phyloP scores from a whole-genome alignment of 2,797 vertebrate genomes.

The Bufotes viridis region DNA sequence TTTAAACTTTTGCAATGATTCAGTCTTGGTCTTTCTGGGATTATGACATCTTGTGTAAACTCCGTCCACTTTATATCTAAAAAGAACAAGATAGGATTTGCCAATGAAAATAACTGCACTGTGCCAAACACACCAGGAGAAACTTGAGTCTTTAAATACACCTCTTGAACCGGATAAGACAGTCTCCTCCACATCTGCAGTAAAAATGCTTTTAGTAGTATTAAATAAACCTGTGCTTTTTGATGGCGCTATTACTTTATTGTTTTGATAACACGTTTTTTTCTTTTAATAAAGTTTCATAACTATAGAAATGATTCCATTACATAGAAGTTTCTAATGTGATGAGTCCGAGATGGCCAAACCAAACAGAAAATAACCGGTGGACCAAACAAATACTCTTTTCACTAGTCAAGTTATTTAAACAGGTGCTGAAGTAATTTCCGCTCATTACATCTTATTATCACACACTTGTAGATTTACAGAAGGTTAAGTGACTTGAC shows the following conservation, averaged over 20 bases:
- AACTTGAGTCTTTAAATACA: slow-evolving; percentile 57
- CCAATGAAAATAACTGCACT: slow-evolving; percentile 54
- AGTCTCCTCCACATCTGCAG: slow-evolving; percentile 46
- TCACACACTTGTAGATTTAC: slow-evolving; percentile 32
- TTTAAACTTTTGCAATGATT: slow-evolving; percentile 74
- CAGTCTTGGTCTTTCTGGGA: slow-evolving; percentile 72
- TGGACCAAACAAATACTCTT: slow-evolving; percentile 31
- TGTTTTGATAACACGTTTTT: slow-evolving; percentile 40
- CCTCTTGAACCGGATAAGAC: slow-evolving; percentile 56
- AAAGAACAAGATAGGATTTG: slow-evolving; percentile 63
- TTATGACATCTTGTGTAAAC: slow-evolving; percentile 76
- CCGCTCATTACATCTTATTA: slow-evolving; percentile 36
- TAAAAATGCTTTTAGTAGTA: slow-evolving; percentile 52
- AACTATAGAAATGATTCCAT: slow-evolving; percentile 34
- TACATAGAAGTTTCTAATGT: slow-evolving; percentile 1
- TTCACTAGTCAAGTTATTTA: slow-evolving; percentile 41
- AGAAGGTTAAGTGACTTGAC: background rate
- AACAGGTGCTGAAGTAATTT: slow-evolving; percentile 52
- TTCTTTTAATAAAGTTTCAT: slow-evolving; percentile 43
- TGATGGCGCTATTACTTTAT: slow-evolving; percentile 47
- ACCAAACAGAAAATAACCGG: slow-evolving; percentile 39
- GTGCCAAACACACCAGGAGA: slow-evolving; percentile 58
- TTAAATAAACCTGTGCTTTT: slow-evolving; percentile 49
- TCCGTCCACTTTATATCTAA: slow-evolving; percentile 81
- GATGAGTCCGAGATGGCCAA: slow-evolving; percentile 11